These are phyloP conservation scores for Epizoanthus rinbou DNA, from an alignment of 92 coral and sea anemone genomes.

Conservation along the genomic window DNA sequence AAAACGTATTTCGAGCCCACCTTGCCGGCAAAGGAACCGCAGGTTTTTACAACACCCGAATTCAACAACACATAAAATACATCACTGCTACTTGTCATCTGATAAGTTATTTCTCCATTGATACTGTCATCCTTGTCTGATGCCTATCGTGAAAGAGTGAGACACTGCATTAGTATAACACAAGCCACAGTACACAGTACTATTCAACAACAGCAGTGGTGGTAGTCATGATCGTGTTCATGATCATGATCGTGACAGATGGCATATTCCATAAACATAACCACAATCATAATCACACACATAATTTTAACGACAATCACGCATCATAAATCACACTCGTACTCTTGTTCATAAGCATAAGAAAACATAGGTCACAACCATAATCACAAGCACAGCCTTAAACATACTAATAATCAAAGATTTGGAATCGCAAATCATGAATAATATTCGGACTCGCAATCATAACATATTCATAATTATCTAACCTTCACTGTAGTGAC, in stretches of 20 bases:
- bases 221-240: neutral
- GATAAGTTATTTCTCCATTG: constrained; percentile 10
- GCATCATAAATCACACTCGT: too few relatives aligned
- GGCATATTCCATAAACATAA: too few relatives aligned
- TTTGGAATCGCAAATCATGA: too few relatives aligned
- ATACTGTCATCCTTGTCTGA: constrained; percentile 30
- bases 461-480: neutral
- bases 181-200: neutral
- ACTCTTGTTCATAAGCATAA: too few relatives aligned
- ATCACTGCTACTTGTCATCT: constrained; percentile 18
- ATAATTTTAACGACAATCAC: too few relatives aligned
- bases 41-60: constrained; percentile 59
- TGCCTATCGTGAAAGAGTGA: neutral
- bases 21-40: constrained; percentile 47
- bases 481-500: constrained; percentile 24
- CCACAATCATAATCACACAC: neutral
- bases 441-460: too few relatives aligned
- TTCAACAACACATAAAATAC: constrained; percentile 59
- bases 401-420: too few relatives aligned
- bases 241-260: neutral
- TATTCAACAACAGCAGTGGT: too few relatives aligned
- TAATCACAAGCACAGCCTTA: too few relatives aligned
- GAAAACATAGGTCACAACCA: too few relatives aligned
- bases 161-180: neutral
- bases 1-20: constrained; percentile 49